Percentiles rank a stretch among this genome's conserved stretches.
phyloP scores from a whole-genome alignment of 1,140 invertebrate genomes.

The Tetragonula clypearis region DNA sequence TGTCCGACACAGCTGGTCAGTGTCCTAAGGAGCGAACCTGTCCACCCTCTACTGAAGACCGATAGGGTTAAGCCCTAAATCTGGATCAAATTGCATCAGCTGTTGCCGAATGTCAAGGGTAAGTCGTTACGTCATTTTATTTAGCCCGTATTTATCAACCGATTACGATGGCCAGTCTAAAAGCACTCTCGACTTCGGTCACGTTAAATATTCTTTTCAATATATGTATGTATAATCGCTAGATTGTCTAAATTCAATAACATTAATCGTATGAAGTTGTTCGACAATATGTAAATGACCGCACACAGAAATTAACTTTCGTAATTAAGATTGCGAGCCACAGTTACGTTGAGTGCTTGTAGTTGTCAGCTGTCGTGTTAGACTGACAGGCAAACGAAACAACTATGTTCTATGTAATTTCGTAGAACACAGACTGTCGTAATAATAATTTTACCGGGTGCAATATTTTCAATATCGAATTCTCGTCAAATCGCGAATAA shows the following conservation, averaged over 20 bases:
- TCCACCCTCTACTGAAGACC: conserved; percentile 44
- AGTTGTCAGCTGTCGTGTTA: neutral
- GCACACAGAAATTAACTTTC: neutral
- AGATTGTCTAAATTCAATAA: neutral
- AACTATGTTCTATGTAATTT: neutral
- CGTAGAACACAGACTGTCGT: neutral
- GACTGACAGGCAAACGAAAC: neutral
- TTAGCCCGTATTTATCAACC: conserved; percentile 16
- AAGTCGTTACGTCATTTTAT: conserved; percentile 51
- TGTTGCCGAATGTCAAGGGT: conserved; percentile 55
- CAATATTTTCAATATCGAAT: no score
- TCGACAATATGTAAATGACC: neutral
- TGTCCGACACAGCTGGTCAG: conserved; percentile 77
- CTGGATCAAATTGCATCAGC: conserved; percentile 70
- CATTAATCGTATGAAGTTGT: neutral
- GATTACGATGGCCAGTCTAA: neutral
- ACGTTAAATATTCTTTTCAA: neutral
- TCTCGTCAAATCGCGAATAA: no score
- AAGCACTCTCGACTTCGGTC: neutral
- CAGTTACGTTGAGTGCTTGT: neutral
- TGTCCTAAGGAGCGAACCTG: conserved; percentile 55
- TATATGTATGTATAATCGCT: neutral
- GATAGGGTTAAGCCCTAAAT: conserved; percentile 69
- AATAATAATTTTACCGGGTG: neutral
- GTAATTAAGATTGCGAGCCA: neutral